A percentile compares a stretch with the other conserved stretches of the same genome.
Conservation (phyloP, 2,113 vertebrate species). For the Lepisosteus oculatus region DNA sequence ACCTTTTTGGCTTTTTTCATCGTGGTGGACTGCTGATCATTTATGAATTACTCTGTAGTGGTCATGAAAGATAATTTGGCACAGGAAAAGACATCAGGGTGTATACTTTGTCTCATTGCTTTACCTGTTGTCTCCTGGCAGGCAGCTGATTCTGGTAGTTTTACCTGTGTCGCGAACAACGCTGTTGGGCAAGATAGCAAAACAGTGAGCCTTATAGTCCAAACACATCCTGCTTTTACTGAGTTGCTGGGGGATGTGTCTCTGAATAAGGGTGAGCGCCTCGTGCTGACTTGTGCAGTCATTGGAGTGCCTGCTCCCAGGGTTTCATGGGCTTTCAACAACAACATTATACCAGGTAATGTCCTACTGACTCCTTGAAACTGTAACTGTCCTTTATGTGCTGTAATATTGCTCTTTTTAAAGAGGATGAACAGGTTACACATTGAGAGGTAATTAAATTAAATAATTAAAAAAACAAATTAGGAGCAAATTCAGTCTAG, state of each 20-base stretch:
- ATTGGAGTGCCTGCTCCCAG: conserved; percentile 78
- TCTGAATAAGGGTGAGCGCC: conserved; percentile 85
- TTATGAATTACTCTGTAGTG: too few species aligned
- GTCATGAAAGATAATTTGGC: too few species aligned
- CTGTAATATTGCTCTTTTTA: too few species aligned
- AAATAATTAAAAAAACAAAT: too few species aligned
- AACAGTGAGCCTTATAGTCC: conserved; percentile 66
- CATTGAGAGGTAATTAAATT: too few species aligned
- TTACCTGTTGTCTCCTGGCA: conserved; percentile 37
- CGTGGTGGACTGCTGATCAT: too few species aligned
- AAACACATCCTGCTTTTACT: conserved; percentile 80
- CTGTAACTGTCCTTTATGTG: too few species aligned
- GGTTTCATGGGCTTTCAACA: conserved; percentile 90
- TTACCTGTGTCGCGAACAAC: conserved; percentile 83
- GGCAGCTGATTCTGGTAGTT: conserved; percentile 82
- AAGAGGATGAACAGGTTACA: too few species aligned
- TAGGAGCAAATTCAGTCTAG: too few species aligned
- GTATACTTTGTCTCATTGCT: not conserved
- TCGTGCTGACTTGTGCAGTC: conserved; percentile 78
- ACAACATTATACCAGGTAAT: conserved; percentile 86
- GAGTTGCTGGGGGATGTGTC: conserved; percentile 80
- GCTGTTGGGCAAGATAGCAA: conserved; percentile 76
- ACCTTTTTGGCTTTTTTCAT: too few species aligned
- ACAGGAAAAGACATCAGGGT: too few species aligned
- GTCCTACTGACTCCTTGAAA: too few species aligned